phyloP scores from a whole-genome alignment of 2,888 invertebrate species.

The Elegia similella region DNA sequence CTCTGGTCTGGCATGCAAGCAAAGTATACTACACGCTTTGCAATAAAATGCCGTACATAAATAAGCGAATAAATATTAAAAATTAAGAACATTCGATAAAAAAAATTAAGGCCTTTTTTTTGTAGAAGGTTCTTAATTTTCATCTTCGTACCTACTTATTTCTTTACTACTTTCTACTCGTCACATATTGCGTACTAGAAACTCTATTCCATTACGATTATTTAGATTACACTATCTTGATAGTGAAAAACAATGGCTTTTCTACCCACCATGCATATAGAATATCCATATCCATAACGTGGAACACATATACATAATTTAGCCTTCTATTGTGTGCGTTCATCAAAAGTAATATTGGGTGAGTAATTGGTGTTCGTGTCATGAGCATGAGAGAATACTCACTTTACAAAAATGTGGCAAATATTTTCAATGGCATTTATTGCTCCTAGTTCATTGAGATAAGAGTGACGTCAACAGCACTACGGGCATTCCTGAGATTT shows the following conservation, averaged over 20 bases:
- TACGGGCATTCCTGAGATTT: conserved; percentile 2
- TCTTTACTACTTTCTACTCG: background rate
- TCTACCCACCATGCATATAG: background rate
- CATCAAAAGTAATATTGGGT: background rate
- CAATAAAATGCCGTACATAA: too few species aligned
- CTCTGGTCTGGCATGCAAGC: too few species aligned
- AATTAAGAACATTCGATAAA: too few species aligned
- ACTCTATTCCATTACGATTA: background rate
- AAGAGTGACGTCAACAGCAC: conserved; percentile 1
- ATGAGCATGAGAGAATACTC: background rate
- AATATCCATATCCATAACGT: background rate
- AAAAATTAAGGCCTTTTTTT: too few species aligned
- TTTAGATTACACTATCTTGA: background rate
- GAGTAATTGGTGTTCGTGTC: background rate
- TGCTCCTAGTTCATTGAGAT: background rate
- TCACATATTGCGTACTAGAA: background rate
- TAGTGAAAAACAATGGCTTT: background rate
- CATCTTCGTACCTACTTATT: too few species aligned
- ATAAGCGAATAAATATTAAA: too few species aligned
- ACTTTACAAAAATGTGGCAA: background rate
- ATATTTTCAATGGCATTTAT: background rate
- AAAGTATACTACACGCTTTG: too few species aligned
- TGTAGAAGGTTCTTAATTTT: too few species aligned
- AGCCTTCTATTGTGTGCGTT: background rate
- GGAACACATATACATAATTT: conserved; percentile 10